A percentile compares a stretch with the other conserved stretches of the same genome.
phyloP scores from a whole-genome alignment of 2,797 vertebrate genomes.

The Heterohyrax brucei region DNA sequence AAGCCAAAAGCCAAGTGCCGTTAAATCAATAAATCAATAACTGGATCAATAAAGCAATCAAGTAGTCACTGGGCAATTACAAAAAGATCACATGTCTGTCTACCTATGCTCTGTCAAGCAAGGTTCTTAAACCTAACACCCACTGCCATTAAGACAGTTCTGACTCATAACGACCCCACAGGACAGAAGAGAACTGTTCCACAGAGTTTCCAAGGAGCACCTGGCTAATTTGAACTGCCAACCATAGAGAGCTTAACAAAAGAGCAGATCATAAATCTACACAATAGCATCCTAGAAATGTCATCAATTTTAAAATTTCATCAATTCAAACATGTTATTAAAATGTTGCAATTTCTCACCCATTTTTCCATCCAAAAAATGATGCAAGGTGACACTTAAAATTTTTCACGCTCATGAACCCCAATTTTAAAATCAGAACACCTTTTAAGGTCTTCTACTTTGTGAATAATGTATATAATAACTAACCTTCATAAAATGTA shows the following conservation, averaged over 20 bases:
- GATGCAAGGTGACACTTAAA: conserved; percentile 24
- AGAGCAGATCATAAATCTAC: not conserved
- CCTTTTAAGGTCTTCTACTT: conserved; percentile 31
- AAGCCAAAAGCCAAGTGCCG: too few relatives aligned
- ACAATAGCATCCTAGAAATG: conserved; percentile 1
- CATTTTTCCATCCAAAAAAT: conserved; percentile 35
- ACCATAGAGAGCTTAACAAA: not conserved
- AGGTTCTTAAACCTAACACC: not conserved
- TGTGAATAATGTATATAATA: conserved; percentile 15
- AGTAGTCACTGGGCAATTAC: not conserved
- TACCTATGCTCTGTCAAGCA: not conserved
- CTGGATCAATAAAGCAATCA: conserved; percentile 15
- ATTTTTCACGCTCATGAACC: conserved; percentile 29
- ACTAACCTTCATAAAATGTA: conserved; percentile 67
- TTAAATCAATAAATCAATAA: conserved; percentile 51
- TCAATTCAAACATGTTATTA: conserved; percentile 26
- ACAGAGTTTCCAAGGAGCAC: too few relatives aligned
- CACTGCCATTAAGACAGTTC: too few relatives aligned
- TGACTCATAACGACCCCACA: too few relatives aligned
- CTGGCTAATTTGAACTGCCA: too few relatives aligned
- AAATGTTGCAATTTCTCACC: conserved; percentile 29
- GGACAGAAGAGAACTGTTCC: too few relatives aligned
- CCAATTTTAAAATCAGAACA: conserved; percentile 26
- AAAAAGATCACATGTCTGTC: not conserved
- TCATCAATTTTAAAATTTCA: conserved; percentile 39